A percentile compares a stretch with the other conserved stretches of the same genome.
phyloP scores from a whole-genome alignment of 1,140 invertebrate species.

The Anthonomus grandis region DNA sequence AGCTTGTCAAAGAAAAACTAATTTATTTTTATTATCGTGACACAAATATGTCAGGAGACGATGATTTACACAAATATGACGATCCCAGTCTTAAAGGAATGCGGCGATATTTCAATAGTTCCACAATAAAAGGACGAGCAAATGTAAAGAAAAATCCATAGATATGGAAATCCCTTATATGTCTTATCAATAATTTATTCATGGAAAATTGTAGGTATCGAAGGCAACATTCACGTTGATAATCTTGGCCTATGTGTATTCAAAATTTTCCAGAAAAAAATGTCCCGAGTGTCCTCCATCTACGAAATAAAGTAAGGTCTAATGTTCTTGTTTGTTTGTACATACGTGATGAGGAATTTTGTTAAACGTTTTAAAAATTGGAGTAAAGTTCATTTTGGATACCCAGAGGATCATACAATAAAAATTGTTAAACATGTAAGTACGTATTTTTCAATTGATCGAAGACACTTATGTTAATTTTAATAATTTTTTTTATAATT shows the following conservation, averaged over 20 bases:
- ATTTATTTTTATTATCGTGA: too few relatives aligned
- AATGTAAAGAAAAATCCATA: conserved; percentile 14
- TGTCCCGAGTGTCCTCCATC: not conserved
- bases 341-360: not conserved
- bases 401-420: too few relatives aligned
- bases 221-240: conserved; percentile 12
- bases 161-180: not conserved
- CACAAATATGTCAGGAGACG: conserved; percentile 19
- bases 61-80: conserved; percentile 10
- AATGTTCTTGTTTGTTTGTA: not conserved
- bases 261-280: conserved; percentile 8
- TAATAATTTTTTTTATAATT: too few relatives aligned
- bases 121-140: conserved; percentile 19
- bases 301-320: not conserved
- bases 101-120: conserved; percentile 18
- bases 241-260: conserved; percentile 1
- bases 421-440: too few relatives aligned
- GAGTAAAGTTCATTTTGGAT: too few relatives aligned
- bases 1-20: too few relatives aligned
- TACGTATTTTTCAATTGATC: too few relatives aligned
- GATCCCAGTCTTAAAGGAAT: conserved; percentile 21
- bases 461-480: too few relatives aligned
- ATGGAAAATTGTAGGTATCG: conserved; percentile 8
- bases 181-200: too few relatives aligned
- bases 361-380: conserved; percentile 1